Percentiles rank a stretch among this genome's conserved stretches.
These are phyloP conservation scores for Cacoxenus indagator DNA, from an alignment of 2,888 invertebrate species.

Conservation along the genomic window DNA sequence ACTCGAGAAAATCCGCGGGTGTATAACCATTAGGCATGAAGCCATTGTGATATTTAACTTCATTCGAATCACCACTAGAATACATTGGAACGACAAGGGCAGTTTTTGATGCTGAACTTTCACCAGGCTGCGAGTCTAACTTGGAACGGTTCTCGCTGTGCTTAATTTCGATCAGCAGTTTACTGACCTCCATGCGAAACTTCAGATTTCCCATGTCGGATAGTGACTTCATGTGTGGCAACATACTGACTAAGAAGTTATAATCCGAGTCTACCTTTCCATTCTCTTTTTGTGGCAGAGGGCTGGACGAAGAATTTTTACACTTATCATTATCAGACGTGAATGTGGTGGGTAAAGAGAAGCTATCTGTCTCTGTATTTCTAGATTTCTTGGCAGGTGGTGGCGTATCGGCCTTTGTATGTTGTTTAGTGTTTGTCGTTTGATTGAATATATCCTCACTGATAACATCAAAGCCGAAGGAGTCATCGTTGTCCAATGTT, in stretches of 20 bases:
- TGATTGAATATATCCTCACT: constrained; percentile 47
- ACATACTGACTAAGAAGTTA: constrained; percentile 47
- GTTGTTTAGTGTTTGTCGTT: constrained; percentile 9
- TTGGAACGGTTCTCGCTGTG: neutral
- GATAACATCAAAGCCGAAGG: constrained; percentile 51
- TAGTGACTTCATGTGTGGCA: constrained; percentile 50
- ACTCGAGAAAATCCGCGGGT: neutral
- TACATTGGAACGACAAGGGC: too few species aligned
- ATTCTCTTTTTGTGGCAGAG: constrained; percentile 5
- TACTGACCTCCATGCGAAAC: constrained; percentile 37
- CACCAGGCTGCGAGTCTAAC: too few species aligned
- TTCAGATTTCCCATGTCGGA: constrained; percentile 45
- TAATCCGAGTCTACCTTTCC: constrained; percentile 47
- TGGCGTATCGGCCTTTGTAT: neutral
- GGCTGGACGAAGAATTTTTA: constrained; percentile 34
- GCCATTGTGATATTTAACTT: neutral
- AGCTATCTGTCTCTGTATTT: neutral
- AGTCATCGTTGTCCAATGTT: constrained; percentile 46
- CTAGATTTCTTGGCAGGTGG: constrained; percentile 26
- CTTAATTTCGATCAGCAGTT: neutral
- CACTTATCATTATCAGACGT: neutral
- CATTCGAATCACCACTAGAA: too few species aligned
- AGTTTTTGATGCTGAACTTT: too few species aligned
- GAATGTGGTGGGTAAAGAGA: neutral
- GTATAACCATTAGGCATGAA: neutral